Percentiles rank a stretch among this genome's conserved stretches.
phyloP scores from a whole-genome alignment of 2,888 invertebrate genomes.

The Clivina fossor region DNA sequence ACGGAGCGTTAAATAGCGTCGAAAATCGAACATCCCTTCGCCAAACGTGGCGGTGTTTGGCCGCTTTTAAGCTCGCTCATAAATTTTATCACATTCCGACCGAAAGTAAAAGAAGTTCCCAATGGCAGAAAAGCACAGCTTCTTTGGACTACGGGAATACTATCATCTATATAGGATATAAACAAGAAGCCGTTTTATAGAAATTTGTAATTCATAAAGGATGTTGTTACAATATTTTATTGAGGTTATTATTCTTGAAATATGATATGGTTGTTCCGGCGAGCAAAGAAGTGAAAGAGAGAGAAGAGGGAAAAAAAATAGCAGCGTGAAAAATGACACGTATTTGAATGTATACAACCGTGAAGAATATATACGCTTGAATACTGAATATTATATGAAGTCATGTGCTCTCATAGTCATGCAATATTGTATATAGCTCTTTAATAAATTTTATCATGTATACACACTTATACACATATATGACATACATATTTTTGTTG shows the following conservation, averaged over 20 bases:
- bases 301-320: too few species aligned
- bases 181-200: slow-evolving; percentile 11
- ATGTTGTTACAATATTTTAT: slow-evolving; percentile 34
- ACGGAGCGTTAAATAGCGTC: slow-evolving; percentile 3
- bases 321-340: slow-evolving; percentile 18
- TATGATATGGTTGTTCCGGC: slow-evolving; percentile 29
- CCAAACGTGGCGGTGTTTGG: neutral
- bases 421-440: too few species aligned
- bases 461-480: too few species aligned
- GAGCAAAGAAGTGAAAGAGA: slow-evolving; percentile 21
- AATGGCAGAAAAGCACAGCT: neutral
- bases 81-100: neutral
- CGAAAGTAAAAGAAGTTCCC: neutral
- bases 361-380: slow-evolving; percentile 9
- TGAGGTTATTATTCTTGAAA: slow-evolving; percentile 34
- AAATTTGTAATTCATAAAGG: slow-evolving; percentile 34
- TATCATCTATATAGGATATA: neutral
- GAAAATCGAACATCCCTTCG: slow-evolving; percentile 6
- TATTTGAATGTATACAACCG: slow-evolving; percentile 24
- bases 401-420: too few species aligned
- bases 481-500: too few species aligned
- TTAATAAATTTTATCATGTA: too few species aligned
- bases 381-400: slow-evolving; percentile 1
- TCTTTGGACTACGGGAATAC: neutral
- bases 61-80: neutral